Evolutionary conservation across 2,113 vertebrate species (phyloP), one percentile per base, ranked within the genome.

Genomic region (Brachypteracias leptosomus): DNA sequence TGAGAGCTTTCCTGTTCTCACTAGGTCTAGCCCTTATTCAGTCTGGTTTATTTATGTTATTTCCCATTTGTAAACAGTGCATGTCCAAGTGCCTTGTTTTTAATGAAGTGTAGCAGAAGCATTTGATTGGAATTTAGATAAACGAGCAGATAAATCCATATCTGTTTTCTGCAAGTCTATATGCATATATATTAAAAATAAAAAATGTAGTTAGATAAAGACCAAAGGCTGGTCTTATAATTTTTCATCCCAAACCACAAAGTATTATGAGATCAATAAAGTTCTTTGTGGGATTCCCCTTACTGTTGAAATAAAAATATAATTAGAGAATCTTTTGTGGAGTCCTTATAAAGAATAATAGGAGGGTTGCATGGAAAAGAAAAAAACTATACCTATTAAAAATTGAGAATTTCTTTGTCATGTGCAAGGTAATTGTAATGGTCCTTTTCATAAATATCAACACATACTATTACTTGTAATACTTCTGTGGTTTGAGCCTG

Each of bases 121-220:
- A 92, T 92, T 97, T 96, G 84, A 94, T 75, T 91, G 95, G 82
- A 89, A 82, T 88, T 85, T 78, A 96, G 68, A 91, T 86, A 93
- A 93, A 66, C 0, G 0, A 81, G 46, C 73, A 94, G 51, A 76
- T 72, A 88, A 16, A 89, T 54, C 46, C 59, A 42, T 13, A n/a
- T 17, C 7, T 90, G 31, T 83, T 89, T 88, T 94, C 61, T 75
- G 13, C 20, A 72, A 92, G 61, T 78, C 95, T 89, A 49, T 28
- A 36, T 24, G 22, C 44, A 57, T 90, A 95, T 88, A 81, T 26
- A 77, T 88, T 55, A 68, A 95, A 81, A 90, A 52, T 46, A 42
- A 1, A 72, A 85, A 72, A 49, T 3, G 3, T 28, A 90, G 12
- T 35, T 74, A n/a, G 21, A 54, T 62, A 75, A 91, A 68, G 29